Evolutionary conservation across 1,140 invertebrate species (phyloP).

Genomic region (Drosophila seguyi): DNA sequence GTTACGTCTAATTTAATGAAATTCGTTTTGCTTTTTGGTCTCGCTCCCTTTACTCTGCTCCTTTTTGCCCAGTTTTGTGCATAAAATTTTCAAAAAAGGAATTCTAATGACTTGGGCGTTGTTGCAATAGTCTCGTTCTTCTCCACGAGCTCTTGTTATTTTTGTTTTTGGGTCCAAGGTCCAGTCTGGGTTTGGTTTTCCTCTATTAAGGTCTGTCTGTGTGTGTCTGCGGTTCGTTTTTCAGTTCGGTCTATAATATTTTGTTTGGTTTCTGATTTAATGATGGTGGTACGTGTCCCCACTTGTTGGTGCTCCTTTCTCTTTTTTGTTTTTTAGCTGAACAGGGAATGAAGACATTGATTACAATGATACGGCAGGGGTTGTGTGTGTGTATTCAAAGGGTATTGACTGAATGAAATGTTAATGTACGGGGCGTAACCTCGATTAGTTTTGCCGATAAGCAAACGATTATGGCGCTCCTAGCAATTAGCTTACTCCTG

Average conservation of each 20-base stretch:
- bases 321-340: conserved; percentile 14
- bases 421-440: conserved; percentile 38
- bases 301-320: conserved; percentile 28
- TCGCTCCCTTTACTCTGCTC: conserved; percentile 34
- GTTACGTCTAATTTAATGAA: conserved; percentile 84
- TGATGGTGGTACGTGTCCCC: conserved; percentile 52
- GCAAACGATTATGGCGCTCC: conserved; percentile 35
- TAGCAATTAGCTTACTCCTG: conserved; percentile 49
- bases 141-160: conserved; percentile 11
- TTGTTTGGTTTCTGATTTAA: conserved; percentile 78
- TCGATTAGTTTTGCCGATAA: conserved; percentile 35
- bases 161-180: conserved; percentile 35
- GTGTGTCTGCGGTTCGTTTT: conserved; percentile 31
- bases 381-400: conserved; percentile 5
- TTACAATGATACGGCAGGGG: conserved; percentile 49
- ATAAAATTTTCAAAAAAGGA: conserved; percentile 74
- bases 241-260: conserved; percentile 55
- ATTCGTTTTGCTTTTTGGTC: conserved; percentile 77
- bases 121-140: conserved; percentile 38
- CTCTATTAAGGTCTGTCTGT: background rate
- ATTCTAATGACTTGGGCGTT: conserved; percentile 82
- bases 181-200: conserved; percentile 31
- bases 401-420: conserved; percentile 33
- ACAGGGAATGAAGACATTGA: conserved; percentile 59
- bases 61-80: conserved; percentile 65